These are phyloP conservation scores for Hippasteria phrygiana DNA, from an alignment of 53 echinoderm and acorn worm species.

Conservation along the genomic window DNA sequence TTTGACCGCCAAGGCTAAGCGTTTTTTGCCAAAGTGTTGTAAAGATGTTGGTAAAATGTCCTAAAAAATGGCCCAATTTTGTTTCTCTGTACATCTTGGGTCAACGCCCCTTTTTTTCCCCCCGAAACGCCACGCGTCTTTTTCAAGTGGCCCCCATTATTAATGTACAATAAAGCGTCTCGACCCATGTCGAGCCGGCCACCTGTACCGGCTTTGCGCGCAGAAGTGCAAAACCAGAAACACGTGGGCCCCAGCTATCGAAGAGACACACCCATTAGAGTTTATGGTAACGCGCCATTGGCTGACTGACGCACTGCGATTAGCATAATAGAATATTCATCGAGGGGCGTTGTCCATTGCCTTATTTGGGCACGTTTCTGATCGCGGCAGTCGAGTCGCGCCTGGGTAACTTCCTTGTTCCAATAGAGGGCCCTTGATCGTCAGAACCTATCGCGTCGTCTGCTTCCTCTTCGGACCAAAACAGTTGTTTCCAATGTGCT, in stretches of 20 bases:
- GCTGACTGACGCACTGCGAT: not conserved
- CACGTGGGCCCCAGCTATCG: constrained; percentile 56
- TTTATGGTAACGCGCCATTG: constrained; percentile 27
- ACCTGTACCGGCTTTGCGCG: not conserved
- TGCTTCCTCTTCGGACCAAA: not conserved
- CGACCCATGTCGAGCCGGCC: not conserved
- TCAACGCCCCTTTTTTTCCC: constrained; percentile 39
- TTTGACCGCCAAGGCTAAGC: not conserved
- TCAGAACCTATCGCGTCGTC: not conserved
- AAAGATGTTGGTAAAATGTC: not conserved
- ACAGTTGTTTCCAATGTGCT: not conserved
- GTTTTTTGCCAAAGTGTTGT: not conserved
- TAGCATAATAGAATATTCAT: constrained; percentile 59
- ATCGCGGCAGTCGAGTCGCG: not conserved
- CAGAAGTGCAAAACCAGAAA: no score
- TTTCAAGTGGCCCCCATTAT: not conserved
- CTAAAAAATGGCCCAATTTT: not conserved
- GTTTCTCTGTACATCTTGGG: not conserved
- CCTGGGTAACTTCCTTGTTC: constrained; percentile 40
- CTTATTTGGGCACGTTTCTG: constrained; percentile 54
- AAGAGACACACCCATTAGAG: constrained; percentile 18
- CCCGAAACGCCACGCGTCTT: not conserved
- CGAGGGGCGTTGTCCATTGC: constrained; percentile 51
- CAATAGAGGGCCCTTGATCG: not conserved
- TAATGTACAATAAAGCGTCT: not conserved